A percentile compares a stretch with the other conserved stretches of the same genome.
These are phyloP conservation scores for Anoplius nigerrimus DNA, from an alignment of 2,888 invertebrate species.

Conservation along the genomic window DNA sequence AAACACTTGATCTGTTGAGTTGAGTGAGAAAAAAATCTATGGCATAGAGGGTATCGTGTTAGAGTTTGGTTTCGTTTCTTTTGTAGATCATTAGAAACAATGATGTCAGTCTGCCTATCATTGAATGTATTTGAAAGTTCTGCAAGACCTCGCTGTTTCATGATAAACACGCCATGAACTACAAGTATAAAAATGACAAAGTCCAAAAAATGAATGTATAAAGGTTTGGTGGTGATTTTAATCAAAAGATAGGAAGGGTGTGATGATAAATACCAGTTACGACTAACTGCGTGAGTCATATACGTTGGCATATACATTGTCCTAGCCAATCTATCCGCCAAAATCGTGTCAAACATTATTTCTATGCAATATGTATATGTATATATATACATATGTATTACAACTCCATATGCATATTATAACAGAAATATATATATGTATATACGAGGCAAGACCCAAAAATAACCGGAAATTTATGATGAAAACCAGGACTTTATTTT, in stretches of 20 bases:
- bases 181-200: constrained; percentile 48
- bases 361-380: constrained; percentile 60
- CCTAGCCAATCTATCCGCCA: constrained; percentile 62
- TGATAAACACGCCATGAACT: constrained; percentile 45
- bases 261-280: constrained; percentile 51
- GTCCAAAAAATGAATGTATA: constrained; percentile 57
- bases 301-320: constrained; percentile 47
- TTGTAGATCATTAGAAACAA: not conserved
- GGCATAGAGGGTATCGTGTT: not conserved
- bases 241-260: constrained; percentile 56
- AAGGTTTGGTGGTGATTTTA: constrained; percentile 61
- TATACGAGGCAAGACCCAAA: too few relatives aligned
- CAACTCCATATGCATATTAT: constrained; percentile 14
- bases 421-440: constrained; percentile 13
- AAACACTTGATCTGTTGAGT: not conserved
- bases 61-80: not conserved
- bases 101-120: not conserved
- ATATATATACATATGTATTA: constrained; percentile 33
- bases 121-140: constrained; percentile 13
- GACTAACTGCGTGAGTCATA: constrained; percentile 56
- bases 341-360: constrained; percentile 68
- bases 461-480: too few relatives aligned
- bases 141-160: constrained; percentile 33
- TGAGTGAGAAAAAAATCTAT: not conserved
- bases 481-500: not conserved